phyloP scores from a whole-genome alignment of 2,113 vertebrate genomes.

The Nansenia antarctica region DNA sequence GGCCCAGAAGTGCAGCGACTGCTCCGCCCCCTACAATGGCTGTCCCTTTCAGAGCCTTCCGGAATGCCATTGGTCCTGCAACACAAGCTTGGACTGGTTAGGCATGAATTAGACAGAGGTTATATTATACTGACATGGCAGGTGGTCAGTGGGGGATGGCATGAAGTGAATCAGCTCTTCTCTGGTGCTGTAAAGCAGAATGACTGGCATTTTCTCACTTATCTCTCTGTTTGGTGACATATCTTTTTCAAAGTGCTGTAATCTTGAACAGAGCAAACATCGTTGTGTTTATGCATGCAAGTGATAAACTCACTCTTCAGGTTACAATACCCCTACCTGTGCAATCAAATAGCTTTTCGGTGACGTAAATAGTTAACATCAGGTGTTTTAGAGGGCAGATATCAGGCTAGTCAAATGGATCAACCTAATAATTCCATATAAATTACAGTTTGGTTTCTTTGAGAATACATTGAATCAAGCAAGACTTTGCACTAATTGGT shows the following conservation, averaged over 20 bases:
- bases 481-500: too few species aligned
- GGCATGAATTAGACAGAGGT: neutral
- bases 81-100: constrained; percentile 8
- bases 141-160: constrained; percentile 14
- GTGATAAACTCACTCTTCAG: too few species aligned
- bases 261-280: neutral
- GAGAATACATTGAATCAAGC: too few species aligned
- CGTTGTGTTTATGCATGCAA: neutral
- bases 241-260: neutral
- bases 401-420: too few species aligned
- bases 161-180: constrained; percentile 1
- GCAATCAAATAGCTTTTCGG: too few species aligned
- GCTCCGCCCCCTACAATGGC: constrained; percentile 84
- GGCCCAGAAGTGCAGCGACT: constrained; percentile 82
- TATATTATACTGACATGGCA: constrained; percentile 1
- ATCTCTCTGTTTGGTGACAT: neutral
- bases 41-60: constrained; percentile 83
- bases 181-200: neutral
- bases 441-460: too few species aligned
- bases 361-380: too few species aligned
- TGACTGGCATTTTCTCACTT: too few species aligned
- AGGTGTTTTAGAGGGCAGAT: too few species aligned
- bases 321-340: too few species aligned
- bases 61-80: constrained; percentile 88
- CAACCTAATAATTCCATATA: too few species aligned